These are phyloP conservation scores for Perodicticus potto DNA, from an alignment of 2,797 vertebrate genomes.

Conservation along the genomic window DNA sequence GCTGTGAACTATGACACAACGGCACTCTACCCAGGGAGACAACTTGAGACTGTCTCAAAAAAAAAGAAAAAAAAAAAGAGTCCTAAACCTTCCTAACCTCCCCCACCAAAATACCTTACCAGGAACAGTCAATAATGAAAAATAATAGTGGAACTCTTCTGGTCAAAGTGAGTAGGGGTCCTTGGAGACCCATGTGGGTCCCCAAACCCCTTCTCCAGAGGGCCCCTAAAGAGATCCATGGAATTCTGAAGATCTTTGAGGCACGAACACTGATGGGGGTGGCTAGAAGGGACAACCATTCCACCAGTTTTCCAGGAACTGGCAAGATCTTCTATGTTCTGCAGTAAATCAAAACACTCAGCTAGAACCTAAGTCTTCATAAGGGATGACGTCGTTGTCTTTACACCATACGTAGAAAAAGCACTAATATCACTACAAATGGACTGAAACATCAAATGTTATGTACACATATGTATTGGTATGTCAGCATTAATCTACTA, in stretches of 20 bases:
- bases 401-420: not conserved
- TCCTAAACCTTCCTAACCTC: not conserved
- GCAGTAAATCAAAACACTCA: not conserved
- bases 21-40: too few relatives aligned
- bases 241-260: not conserved
- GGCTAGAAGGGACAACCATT: not conserved
- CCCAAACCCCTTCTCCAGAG: not conserved
- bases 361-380: not conserved
- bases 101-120: not conserved
- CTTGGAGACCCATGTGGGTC: not conserved
- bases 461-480: fast-evolving
- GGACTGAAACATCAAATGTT: not conserved
- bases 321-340: not conserved
- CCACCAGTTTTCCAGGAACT: not conserved
- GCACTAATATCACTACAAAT: not conserved
- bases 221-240: not conserved
- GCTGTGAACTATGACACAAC: too few relatives aligned
- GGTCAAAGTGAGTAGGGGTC: not conserved
- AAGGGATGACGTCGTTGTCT: not conserved
- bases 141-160: not conserved
- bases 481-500: not conserved
- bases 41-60: too few relatives aligned
- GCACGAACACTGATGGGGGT: not conserved
- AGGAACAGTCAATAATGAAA: not conserved
- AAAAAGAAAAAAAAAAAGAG: too few relatives aligned